phyloP scores from a whole-genome alignment of 2,797 vertebrate species.

The Gallirallus australis region DNA sequence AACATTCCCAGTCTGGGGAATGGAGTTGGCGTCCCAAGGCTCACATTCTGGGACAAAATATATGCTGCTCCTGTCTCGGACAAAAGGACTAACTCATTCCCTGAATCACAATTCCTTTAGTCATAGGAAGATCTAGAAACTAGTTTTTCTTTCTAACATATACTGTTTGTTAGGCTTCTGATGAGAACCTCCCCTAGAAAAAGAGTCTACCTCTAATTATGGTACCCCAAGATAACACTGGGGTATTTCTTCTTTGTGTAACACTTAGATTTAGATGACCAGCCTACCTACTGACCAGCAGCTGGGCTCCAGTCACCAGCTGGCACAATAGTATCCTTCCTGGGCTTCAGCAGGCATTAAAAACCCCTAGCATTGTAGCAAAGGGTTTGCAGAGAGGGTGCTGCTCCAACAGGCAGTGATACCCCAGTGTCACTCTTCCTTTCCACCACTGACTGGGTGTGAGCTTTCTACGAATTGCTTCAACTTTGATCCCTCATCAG shows the following conservation, averaged over 20 bases:
- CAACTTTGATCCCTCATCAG: not conserved
- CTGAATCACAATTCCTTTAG: not conserved
- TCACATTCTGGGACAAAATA: not conserved
- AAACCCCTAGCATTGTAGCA: rapidly evolving
- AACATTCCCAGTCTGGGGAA: not conserved
- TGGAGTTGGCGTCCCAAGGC: not conserved
- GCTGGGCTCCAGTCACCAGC: not conserved
- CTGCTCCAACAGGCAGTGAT: not conserved
- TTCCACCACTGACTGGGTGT: not conserved
- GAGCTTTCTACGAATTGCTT: not conserved
- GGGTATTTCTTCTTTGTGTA: not conserved
- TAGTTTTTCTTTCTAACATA: not conserved
- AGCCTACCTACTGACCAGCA: not conserved
- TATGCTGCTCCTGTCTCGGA: not conserved
- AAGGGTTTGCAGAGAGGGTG: not conserved
- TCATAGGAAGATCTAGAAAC: not conserved
- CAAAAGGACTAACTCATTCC: not conserved
- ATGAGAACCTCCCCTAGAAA: not conserved
- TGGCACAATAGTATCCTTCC: not conserved
- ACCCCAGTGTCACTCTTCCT: not conserved
- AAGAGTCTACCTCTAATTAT: not conserved
- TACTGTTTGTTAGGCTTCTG: not conserved
- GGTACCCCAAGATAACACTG: not conserved
- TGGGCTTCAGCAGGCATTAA: not conserved
- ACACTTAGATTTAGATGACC: rapidly evolving